These are phyloP conservation scores for Bostrychus sinensis DNA, from an alignment of 2,113 vertebrate genomes.

Conservation along the genomic window DNA sequence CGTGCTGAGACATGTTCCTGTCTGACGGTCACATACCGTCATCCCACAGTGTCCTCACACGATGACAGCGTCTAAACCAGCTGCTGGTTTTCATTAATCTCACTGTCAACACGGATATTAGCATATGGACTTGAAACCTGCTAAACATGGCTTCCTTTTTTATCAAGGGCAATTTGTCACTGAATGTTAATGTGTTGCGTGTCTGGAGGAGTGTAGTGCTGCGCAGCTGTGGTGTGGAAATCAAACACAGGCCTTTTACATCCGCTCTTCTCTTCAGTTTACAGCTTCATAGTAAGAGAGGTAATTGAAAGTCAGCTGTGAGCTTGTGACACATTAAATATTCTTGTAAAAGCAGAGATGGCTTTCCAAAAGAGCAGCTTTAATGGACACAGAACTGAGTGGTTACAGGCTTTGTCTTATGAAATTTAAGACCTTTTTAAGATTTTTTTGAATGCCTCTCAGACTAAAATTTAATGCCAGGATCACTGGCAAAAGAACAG, in stretches of 20 bases:
- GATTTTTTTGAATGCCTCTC: no score
- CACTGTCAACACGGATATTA: background rate
- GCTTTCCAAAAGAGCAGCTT: no score
- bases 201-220: background rate
- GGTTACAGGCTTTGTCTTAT: no score
- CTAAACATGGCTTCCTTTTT: conserved; percentile 1
- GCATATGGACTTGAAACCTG: background rate
- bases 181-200: conserved; percentile 8
- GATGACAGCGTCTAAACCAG: conserved; percentile 5
- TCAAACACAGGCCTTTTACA: background rate
- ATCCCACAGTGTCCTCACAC: background rate
- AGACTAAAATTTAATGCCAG: no score
- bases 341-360: no score
- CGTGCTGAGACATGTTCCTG: conserved; percentile 15
- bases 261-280: background rate
- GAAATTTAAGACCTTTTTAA: no score
- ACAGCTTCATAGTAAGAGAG: background rate
- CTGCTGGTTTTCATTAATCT: conserved; percentile 21
- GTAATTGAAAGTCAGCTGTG: background rate
- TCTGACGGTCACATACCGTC: background rate
- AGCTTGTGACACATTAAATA: no score
- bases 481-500: no score
- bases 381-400: no score
- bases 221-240: background rate
- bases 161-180: conserved; percentile 10